Conservation (phyloP, 2,888 invertebrate species). For the Temnothorax ravouxi region DNA sequence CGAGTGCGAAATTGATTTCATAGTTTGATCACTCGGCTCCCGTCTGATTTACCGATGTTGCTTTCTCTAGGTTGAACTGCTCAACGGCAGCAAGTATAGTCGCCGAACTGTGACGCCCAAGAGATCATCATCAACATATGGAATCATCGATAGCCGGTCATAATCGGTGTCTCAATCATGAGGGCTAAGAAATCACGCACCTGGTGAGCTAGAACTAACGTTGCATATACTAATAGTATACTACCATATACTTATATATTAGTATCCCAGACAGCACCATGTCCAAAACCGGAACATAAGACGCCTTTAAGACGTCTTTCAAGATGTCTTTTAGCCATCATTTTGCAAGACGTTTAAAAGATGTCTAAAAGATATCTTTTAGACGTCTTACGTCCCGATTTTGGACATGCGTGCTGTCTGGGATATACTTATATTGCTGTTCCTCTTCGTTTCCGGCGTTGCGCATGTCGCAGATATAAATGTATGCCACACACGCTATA, state of each 20-base stretch:
- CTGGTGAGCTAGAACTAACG: conserved; percentile 12
- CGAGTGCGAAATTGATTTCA: conserved; percentile 28
- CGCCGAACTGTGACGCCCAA: conserved; percentile 63
- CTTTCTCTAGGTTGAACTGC: conserved; percentile 81
- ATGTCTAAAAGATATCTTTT: too few relatives aligned
- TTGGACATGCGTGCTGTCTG: too few relatives aligned
- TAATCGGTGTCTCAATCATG: conserved; percentile 73
- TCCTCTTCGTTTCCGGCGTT: neutral
- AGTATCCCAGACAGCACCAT: too few relatives aligned
- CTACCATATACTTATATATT: too few relatives aligned
- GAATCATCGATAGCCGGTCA: conserved; percentile 73
- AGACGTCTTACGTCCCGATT: too few relatives aligned
- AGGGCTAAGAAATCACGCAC: neutral
- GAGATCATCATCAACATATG: conserved; percentile 59
- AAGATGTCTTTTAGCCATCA: too few relatives aligned
- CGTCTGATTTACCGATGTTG: conserved; percentile 66
- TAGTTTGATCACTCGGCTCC: neutral
- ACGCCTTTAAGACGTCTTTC: too few relatives aligned
- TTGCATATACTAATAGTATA: neutral
- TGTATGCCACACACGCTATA: too few relatives aligned
- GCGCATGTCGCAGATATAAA: neutral
- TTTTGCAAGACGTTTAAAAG: too few relatives aligned
- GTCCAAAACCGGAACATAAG: too few relatives aligned
- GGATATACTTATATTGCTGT: neutral
- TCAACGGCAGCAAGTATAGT: conserved; percentile 54